Evolutionary conservation across 2,888 invertebrate species (phyloP).

Genomic region (Caenorhabditis macrosperma): DNA sequence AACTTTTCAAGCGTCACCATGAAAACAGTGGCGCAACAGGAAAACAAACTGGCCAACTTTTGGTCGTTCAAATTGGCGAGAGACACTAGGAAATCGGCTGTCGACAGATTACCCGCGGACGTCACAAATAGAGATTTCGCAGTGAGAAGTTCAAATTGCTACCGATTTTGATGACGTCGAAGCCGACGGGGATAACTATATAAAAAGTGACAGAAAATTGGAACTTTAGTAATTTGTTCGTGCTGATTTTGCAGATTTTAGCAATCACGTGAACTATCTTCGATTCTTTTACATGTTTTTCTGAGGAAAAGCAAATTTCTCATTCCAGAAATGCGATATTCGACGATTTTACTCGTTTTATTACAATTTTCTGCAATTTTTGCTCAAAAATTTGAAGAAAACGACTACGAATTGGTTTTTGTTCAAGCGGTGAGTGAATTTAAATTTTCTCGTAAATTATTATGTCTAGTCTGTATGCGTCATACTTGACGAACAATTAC

Average conservation of each 20-base stretch:
- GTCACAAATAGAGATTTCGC: background rate
- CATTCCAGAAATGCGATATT: background rate
- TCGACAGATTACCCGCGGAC: background rate
- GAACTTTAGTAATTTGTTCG: background rate
- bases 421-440: slow-evolving; percentile 33
- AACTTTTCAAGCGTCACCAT: no score
- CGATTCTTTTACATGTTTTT: no score
- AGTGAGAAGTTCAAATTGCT: slow-evolving; percentile 39
- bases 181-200: background rate
- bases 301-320: no score
- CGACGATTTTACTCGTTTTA: background rate
- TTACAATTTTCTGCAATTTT: slow-evolving; percentile 8
- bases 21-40: no score
- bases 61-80: no score
- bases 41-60: no score
- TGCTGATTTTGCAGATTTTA: no score
- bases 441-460: background rate
- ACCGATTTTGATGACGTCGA: slow-evolving; percentile 42
- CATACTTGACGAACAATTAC: no score
- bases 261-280: no score
- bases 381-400: background rate
- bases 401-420: slow-evolving; percentile 18
- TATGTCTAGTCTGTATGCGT: background rate
- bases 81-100: no score
- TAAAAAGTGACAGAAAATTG: background rate